phyloP scores from a whole-genome alignment of 2,888 invertebrate genomes.

The Dinocampus coccinellae region DNA sequence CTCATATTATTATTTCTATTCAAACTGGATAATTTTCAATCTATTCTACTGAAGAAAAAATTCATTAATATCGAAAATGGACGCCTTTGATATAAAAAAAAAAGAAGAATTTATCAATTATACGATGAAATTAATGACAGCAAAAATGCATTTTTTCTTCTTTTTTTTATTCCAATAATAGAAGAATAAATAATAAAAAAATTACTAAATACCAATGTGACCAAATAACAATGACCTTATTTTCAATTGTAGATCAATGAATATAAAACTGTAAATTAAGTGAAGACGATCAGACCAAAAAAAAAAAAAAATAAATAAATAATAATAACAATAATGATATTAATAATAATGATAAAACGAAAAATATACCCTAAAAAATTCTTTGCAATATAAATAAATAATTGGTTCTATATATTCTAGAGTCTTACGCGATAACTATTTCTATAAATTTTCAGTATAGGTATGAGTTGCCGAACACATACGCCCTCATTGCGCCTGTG shows the following conservation, averaged over 20 bases:
- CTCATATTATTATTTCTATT: too few relatives aligned
- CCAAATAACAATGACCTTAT: conserved; percentile 17
- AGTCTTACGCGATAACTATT: neutral
- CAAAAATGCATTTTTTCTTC: conserved; percentile 27
- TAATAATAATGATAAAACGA: neutral
- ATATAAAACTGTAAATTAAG: neutral
- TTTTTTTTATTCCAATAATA: conserved; percentile 13
- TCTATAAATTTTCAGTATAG: neutral
- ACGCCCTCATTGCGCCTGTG: conserved; percentile 23
- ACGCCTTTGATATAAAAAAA: too few relatives aligned
- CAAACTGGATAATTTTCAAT: too few relatives aligned
- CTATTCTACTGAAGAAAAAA: too few relatives aligned
- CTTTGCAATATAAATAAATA: neutral
- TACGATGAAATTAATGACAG: too few relatives aligned
- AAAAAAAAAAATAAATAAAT: neutral
- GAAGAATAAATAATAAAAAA: neutral
- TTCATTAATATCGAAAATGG: too few relatives aligned
- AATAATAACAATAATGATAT: neutral
- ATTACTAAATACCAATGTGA: neutral
- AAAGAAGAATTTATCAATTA: too few relatives aligned
- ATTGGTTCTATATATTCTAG: neutral
- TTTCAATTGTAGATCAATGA: conserved; percentile 9
- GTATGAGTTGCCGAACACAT: conserved; percentile 6
- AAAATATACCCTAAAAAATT: neutral
- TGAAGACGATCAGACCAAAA: neutral